Conservation (phyloP, 1,140 invertebrate species). For the Platorchestia sp. region DNA sequence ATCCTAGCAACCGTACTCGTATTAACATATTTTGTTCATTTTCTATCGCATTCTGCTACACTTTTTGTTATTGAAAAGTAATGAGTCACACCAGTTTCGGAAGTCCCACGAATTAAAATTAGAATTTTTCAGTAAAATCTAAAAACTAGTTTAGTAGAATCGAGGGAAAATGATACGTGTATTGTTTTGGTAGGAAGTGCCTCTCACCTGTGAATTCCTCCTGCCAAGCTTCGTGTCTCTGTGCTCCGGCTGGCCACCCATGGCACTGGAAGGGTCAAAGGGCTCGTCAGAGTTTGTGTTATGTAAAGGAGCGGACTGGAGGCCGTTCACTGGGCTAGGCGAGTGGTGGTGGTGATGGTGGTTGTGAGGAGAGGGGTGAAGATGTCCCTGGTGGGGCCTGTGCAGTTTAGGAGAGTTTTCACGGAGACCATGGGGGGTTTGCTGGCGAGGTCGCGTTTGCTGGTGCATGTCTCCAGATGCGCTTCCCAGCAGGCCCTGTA, state of each 20-base stretch:
- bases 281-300: background rate
- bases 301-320: background rate
- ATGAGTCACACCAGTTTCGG: background rate
- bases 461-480: background rate
- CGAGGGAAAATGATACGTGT: background rate
- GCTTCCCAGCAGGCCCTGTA: background rate
- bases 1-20: no score
- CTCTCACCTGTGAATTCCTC: background rate
- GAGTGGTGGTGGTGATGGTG: background rate
- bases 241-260: background rate
- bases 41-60: background rate
- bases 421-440: background rate
- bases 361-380: constrained; percentile 11
- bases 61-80: background rate
- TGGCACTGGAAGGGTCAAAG: background rate
- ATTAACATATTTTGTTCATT: background rate
- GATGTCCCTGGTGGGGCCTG: background rate
- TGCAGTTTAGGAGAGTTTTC: constrained; percentile 6
- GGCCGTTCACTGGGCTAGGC: background rate
- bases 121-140: background rate
- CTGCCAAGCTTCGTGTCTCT: background rate
- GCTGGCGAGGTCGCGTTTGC: constrained; percentile 1
- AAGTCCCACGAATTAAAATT: no score
- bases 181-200: background rate
- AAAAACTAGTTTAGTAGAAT: background rate